These are phyloP conservation scores for Orchestes rusci DNA, from an alignment of 2,888 invertebrate genomes.

Conservation along the genomic window DNA sequence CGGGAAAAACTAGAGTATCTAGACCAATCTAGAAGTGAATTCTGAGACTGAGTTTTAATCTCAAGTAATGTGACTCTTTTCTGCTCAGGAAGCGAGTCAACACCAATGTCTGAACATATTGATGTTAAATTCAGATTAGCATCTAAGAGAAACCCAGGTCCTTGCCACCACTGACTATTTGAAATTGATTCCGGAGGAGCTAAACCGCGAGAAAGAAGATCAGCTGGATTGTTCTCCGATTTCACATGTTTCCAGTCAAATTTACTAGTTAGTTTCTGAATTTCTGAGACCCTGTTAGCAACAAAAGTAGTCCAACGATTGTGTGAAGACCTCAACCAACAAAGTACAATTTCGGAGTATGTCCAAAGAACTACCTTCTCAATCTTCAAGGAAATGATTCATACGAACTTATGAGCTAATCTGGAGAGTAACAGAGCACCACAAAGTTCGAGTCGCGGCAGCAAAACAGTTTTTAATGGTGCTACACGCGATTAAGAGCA, in stretches of 20 bases:
- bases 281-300: slow-evolving; percentile 3
- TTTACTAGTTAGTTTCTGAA: slow-evolving; percentile 2
- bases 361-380: neutral
- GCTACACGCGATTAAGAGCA: slow-evolving; percentile 2
- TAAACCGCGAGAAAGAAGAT: slow-evolving; percentile 4
- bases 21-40: too few relatives aligned
- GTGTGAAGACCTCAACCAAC: slow-evolving; percentile 3
- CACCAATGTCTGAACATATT: neutral
- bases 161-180: slow-evolving; percentile 5
- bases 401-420: neutral
- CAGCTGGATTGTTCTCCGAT: slow-evolving; percentile 7
- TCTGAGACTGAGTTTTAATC: neutral
- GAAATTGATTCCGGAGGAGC: slow-evolving; percentile 2
- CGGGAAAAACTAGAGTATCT: too few relatives aligned
- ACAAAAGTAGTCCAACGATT: slow-evolving; percentile 5
- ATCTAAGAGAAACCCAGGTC: slow-evolving; percentile 3
- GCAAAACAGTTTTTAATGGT: neutral
- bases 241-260: slow-evolving; percentile 3
- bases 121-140: slow-evolving; percentile 1
- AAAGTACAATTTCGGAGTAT: neutral
- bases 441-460: neutral
- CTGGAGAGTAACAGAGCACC: neutral
- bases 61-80: slow-evolving; percentile 18
- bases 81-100: slow-evolving; percentile 3
- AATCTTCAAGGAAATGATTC: too few relatives aligned